phyloP scores from a whole-genome alignment of 2,888 invertebrate genomes.

The Aphodius sticticus region DNA sequence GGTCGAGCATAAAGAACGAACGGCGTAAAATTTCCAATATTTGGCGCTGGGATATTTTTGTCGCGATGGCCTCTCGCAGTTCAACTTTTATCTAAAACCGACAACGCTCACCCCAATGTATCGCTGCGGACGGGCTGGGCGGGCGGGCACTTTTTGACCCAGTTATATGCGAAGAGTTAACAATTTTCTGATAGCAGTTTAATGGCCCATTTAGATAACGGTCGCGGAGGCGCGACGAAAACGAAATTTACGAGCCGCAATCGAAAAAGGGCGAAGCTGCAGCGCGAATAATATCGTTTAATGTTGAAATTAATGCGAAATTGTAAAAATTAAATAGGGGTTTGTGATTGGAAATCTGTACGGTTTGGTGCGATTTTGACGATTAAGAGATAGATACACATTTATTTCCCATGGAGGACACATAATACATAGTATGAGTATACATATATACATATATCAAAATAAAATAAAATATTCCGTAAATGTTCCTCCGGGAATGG shows the following conservation, averaged over 20 bases:
- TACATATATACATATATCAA: too few species aligned
- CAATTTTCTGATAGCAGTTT: not conserved
- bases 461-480: too few species aligned
- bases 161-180: not conserved
- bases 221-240: not conserved
- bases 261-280: not conserved
- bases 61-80: not conserved
- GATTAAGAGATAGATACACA: too few species aligned
- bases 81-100: conserved; percentile 4
- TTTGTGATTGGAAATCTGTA: too few species aligned
- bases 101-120: not conserved
- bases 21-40: not conserved
- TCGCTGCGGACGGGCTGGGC: not conserved
- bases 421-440: too few species aligned
- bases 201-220: not conserved
- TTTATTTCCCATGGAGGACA: too few species aligned
- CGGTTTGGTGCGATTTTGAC: too few species aligned
- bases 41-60: not conserved
- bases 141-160: not conserved
- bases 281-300: not conserved
- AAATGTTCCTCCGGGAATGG: too few species aligned
- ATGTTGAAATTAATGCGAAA: not conserved
- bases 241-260: not conserved
- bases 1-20: not conserved
- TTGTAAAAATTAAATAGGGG: too few species aligned